Evolutionary conservation across 2,888 invertebrate genomes (phyloP).

Genomic region (Prenolepis imparis): DNA sequence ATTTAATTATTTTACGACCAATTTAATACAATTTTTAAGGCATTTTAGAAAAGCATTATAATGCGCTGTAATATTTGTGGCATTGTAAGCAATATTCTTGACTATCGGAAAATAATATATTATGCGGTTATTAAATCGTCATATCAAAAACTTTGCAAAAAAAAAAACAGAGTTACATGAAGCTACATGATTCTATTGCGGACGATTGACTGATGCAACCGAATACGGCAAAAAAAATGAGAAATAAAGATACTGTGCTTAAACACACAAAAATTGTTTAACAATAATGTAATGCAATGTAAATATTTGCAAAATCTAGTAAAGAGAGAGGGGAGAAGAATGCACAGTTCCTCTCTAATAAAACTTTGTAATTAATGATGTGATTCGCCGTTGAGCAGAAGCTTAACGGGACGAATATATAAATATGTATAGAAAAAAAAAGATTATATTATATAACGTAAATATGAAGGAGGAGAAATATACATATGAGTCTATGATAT

Average conservation of each 20-base stretch:
- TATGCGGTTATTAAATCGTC: background rate
- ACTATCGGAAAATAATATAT: background rate
- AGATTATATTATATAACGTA: slow-evolving; percentile 65
- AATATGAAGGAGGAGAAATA: slow-evolving; percentile 53
- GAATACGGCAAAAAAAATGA: slow-evolving; percentile 3
- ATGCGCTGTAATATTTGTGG: background rate
- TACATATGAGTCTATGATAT: slow-evolving; percentile 60
- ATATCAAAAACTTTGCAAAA: background rate
- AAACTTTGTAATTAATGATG: slow-evolving; percentile 75
- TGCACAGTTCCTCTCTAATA: slow-evolving; percentile 68
- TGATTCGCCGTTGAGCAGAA: slow-evolving; percentile 50
- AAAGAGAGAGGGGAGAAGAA: background rate
- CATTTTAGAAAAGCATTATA: background rate
- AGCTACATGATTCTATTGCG: background rate
- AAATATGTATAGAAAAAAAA: slow-evolving; percentile 60
- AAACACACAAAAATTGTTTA: slow-evolving; percentile 37
- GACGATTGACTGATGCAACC: slow-evolving; percentile 29
- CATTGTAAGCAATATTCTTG: background rate
- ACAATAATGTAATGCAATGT: slow-evolving; percentile 59
- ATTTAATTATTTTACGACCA: background rate
- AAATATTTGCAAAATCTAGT: slow-evolving; percentile 64
- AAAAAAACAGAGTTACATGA: background rate
- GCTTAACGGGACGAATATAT: slow-evolving; percentile 38
- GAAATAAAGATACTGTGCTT: background rate
- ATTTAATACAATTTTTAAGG: background rate